Percentiles rank a stretch among this genome's conserved stretches.
phyloP scores from a whole-genome alignment of 1,140 invertebrate genomes.

The Monochamus saltuarius region DNA sequence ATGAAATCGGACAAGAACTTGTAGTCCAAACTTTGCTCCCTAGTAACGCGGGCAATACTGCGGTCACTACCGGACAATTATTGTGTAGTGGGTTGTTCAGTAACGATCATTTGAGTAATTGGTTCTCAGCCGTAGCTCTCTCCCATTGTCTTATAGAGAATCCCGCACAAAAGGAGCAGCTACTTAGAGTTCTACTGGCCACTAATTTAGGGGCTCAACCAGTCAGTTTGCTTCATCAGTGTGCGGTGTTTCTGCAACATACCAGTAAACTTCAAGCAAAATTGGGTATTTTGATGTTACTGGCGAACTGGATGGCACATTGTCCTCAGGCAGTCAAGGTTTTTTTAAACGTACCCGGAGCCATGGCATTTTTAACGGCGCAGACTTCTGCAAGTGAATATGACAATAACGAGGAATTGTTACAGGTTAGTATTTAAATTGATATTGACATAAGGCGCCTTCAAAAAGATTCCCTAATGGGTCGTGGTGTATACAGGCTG shows the following conservation, averaged over 20 bases:
- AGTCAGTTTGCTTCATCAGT: slow-evolving; percentile 86
- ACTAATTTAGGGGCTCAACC: slow-evolving; percentile 82
- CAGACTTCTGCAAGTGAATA: slow-evolving; percentile 77
- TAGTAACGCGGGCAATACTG: slow-evolving; percentile 54
- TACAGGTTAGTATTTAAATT: slow-evolving; percentile 59
- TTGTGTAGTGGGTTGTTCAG: slow-evolving; percentile 93
- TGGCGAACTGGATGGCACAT: slow-evolving; percentile 86
- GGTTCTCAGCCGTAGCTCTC: slow-evolving; percentile 92
- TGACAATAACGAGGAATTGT: slow-evolving; percentile 84
- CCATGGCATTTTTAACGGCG: slow-evolving; percentile 81
- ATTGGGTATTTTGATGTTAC: slow-evolving; percentile 87
- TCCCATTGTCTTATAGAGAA: slow-evolving; percentile 91
- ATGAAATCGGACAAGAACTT: slow-evolving; percentile 83
- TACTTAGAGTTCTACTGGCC: slow-evolving; percentile 89
- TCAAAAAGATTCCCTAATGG: too few relatives aligned
- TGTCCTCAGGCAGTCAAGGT: slow-evolving; percentile 81
- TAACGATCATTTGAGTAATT: slow-evolving; percentile 89
- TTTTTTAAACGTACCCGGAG: slow-evolving; percentile 75
- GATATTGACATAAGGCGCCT: too few relatives aligned
- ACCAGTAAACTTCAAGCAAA: slow-evolving; percentile 85
- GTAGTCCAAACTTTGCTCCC: slow-evolving; percentile 91
- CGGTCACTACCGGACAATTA: slow-evolving; percentile 81
- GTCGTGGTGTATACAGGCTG: too few relatives aligned
- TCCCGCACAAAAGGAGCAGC: slow-evolving; percentile 84
- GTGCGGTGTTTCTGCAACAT: slow-evolving; percentile 80